Conservation (phyloP, 2,888 invertebrate species). For the Gymnoscelis rufifasciata region DNA sequence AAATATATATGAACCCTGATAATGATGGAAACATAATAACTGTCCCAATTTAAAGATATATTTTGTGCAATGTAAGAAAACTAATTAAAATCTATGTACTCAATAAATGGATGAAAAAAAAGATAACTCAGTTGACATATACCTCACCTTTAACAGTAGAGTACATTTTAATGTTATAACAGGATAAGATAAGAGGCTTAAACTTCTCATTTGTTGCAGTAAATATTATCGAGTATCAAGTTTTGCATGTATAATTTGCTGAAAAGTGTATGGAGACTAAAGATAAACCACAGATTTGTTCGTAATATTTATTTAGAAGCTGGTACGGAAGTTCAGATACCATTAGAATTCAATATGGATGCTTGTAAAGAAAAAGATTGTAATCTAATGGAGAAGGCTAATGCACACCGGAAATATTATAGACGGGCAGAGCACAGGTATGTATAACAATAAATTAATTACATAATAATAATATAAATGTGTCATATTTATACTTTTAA, state of each 20-base stretch:
- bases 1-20: too few species aligned
- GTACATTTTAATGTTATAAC: too few species aligned
- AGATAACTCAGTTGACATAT: too few species aligned
- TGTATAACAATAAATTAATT: too few species aligned
- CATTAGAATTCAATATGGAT: slow-evolving; percentile 37
- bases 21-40: too few species aligned
- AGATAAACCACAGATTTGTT: slow-evolving; percentile 30
- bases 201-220: slow-evolving; percentile 23
- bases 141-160: too few species aligned
- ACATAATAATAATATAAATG: too few species aligned
- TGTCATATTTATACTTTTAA: too few species aligned
- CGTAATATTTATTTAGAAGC: slow-evolving; percentile 23
- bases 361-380: slow-evolving; percentile 45
- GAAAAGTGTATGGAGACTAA: slow-evolving; percentile 17
- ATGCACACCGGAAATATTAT: slow-evolving; percentile 59
- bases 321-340: slow-evolving; percentile 5
- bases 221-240: slow-evolving; percentile 8
- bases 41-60: too few species aligned
- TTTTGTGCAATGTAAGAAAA: too few species aligned
- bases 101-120: too few species aligned
- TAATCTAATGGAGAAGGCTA: slow-evolving; percentile 36
- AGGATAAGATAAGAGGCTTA: slow-evolving; percentile 4
- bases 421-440: slow-evolving; percentile 68
- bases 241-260: slow-evolving; percentile 26
- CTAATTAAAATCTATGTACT: too few species aligned